Evolutionary conservation across 2,888 invertebrate genomes (phyloP).

Genomic region (Campaea margaritaria): DNA sequence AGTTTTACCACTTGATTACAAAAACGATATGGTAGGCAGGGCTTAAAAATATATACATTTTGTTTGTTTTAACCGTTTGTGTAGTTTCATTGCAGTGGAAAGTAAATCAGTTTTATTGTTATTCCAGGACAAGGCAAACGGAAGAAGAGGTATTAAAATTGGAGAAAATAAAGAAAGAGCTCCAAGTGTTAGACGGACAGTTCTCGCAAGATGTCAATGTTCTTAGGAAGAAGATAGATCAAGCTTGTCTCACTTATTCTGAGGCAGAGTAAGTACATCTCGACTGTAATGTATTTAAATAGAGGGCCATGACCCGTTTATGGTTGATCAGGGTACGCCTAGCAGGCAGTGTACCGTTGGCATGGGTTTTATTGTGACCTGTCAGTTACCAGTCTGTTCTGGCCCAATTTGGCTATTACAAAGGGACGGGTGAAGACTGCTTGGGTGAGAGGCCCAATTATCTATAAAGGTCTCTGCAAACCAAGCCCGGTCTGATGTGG

Average conservation of each 20-base stretch:
- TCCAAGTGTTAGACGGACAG: constrained; percentile 87
- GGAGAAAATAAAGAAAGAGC: constrained; percentile 86
- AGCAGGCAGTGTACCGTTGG: too few relatives aligned
- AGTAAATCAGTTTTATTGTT: neutral
- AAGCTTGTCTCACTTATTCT: constrained; percentile 88
- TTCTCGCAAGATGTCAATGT: constrained; percentile 91
- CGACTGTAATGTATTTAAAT: neutral
- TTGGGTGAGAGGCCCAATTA: too few relatives aligned
- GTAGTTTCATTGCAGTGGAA: too few relatives aligned
- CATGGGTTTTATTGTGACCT: too few relatives aligned
- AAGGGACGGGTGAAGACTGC: too few relatives aligned
- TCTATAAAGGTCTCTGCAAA: too few relatives aligned
- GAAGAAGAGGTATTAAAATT: constrained; percentile 88
- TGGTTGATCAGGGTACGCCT: too few relatives aligned
- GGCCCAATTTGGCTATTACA: too few relatives aligned
- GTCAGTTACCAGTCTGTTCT: too few relatives aligned
- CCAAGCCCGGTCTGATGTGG: too few relatives aligned
- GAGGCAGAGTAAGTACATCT: constrained; percentile 88
- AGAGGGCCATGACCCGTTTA: neutral
- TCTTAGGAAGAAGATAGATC: constrained; percentile 91
- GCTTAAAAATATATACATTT: neutral
- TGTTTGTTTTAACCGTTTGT: neutral
- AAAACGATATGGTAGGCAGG: constrained; percentile 62
- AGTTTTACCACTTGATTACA: constrained; percentile 56
- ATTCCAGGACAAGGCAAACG: constrained; percentile 88